Conservation (phyloP, 2,888 invertebrate species). For the Limnephilus marmoratus region DNA sequence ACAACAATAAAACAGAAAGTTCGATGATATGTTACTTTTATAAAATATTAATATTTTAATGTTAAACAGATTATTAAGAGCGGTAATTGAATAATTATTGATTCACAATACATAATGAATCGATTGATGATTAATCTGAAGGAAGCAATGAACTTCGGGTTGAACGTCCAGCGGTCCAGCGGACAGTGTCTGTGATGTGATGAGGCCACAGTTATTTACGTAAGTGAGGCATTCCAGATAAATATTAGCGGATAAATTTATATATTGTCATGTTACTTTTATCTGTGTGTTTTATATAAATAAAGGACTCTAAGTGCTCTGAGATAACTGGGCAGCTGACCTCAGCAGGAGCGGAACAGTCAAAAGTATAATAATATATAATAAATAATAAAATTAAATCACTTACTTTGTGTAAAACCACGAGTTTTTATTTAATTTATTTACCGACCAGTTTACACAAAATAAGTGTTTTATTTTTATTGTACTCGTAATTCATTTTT, state of each 20-base stretch:
- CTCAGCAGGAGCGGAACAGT: not conserved
- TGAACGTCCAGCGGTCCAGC: not conserved
- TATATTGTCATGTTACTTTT: not conserved
- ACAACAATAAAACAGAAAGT: too few relatives aligned
- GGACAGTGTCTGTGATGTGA: not conserved
- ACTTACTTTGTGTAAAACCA: too few relatives aligned
- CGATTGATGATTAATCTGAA: not conserved
- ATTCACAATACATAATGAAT: not conserved
- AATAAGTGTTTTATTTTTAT: too few relatives aligned
- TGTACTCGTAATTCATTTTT: too few relatives aligned
- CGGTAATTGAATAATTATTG: not conserved
- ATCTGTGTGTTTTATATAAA: not conserved
- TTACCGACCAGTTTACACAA: too few relatives aligned
- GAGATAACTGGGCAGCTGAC: not conserved
- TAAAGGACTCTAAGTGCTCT: not conserved
- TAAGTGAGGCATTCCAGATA: not conserved
- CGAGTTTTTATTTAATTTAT: too few relatives aligned
- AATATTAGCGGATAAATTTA: not conserved
- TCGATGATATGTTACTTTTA: too few relatives aligned
- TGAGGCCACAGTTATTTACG: not conserved
- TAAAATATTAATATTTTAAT: not conserved
- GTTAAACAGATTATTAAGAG: not conserved
- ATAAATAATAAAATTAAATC: too few relatives aligned
- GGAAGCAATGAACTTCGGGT: not conserved
- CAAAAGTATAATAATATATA: not conserved